Conservation (phyloP, 2,797 vertebrate genomes). For the Austrolebias charrua region DNA sequence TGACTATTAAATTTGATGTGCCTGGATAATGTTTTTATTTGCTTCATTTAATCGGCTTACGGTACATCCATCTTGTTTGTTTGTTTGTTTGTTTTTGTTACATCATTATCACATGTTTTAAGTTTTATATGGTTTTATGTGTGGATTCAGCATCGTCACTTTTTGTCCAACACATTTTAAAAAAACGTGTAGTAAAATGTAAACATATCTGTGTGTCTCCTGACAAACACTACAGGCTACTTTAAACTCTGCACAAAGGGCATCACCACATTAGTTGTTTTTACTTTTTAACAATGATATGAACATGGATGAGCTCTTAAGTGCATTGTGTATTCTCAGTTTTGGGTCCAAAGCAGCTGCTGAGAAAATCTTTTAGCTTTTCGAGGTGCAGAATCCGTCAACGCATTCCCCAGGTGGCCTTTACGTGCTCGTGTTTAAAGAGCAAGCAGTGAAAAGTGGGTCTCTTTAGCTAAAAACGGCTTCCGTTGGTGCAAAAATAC, state of each 20-base stretch:
- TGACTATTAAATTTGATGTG: too few species aligned
- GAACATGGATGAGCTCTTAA: not conserved
- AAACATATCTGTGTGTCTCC: too few species aligned
- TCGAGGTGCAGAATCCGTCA: not conserved
- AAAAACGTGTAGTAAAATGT: too few species aligned
- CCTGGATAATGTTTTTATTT: too few species aligned
- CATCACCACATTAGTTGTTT: not conserved
- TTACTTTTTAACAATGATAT: not conserved
- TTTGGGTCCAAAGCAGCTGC: too few species aligned
- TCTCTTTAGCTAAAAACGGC: not conserved
- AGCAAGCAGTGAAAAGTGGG: not conserved
- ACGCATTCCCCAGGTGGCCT: not conserved
- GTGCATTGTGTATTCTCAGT: not conserved
- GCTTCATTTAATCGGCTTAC: too few species aligned
- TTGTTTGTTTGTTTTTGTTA: too few species aligned
- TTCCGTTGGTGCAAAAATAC: not conserved
- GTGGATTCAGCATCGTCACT: too few species aligned
- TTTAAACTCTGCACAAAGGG: not conserved
- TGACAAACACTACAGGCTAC: not conserved
- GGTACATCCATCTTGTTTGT: too few species aligned
- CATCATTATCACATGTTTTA: too few species aligned
- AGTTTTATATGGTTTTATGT: too few species aligned
- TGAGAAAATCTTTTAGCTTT: not conserved
- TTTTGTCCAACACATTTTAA: too few species aligned
- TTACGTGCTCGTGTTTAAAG: not conserved